Evolutionary conservation across 2,113 vertebrate species (phyloP).

Genomic region (Macrotus californicus): DNA sequence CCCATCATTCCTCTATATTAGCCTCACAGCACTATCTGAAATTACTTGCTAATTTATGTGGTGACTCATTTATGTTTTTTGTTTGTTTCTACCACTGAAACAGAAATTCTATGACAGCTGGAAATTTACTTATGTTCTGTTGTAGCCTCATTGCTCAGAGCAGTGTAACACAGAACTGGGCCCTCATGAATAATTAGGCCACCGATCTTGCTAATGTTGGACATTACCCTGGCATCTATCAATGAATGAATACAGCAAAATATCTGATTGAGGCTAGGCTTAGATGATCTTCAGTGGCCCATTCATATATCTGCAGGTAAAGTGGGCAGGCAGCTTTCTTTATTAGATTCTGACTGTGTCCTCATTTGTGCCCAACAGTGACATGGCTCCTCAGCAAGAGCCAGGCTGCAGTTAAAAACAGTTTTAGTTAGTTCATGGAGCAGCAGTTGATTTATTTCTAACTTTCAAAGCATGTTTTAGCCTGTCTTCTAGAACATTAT

Average conservation of each 20-base stretch:
- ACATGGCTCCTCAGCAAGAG: not conserved
- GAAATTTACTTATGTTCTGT: not conserved
- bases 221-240: not conserved
- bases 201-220: not conserved
- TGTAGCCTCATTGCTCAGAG: not conserved
- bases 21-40: not conserved
- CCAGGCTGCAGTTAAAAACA: not conserved
- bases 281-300: not conserved
- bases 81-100: not conserved
- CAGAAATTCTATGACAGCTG: not conserved
- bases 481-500: not conserved
- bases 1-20: not conserved
- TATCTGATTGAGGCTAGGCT: not conserved
- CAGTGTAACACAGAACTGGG: not conserved
- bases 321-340: not conserved
- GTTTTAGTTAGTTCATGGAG: not conserved
- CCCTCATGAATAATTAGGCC: not conserved
- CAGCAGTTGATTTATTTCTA: not conserved
- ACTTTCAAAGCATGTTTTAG: not conserved
- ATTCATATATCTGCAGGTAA: not conserved
- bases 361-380: not conserved
- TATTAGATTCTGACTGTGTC: not conserved
- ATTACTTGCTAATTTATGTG: not conserved
- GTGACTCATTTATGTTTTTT: not conserved
- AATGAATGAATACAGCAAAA: not conserved